Conservation (phyloP, 2,113 vertebrate species). For the Peromyscus polionotus region DNA sequence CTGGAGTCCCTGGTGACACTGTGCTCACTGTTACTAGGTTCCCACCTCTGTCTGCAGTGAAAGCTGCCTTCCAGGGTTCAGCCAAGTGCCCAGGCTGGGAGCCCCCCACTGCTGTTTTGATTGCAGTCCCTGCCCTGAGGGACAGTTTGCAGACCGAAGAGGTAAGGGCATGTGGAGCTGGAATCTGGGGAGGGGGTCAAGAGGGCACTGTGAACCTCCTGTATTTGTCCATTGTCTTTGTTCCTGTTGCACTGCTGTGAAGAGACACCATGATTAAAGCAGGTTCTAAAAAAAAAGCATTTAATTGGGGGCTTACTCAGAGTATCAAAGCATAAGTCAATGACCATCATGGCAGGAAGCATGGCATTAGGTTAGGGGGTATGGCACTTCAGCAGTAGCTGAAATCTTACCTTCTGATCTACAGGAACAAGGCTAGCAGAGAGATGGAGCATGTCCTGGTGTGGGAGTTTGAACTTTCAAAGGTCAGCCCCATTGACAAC, state of each 20-base stretch:
- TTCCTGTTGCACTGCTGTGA: background rate
- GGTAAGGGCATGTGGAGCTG: background rate
- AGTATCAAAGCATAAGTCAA: background rate
- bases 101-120: slow-evolving; percentile 57
- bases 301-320: no score
- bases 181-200: no score
- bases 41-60: slow-evolving; percentile 67
- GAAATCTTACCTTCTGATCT: background rate
- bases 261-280: background rate
- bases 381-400: background rate
- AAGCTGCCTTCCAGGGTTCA: slow-evolving; percentile 68
- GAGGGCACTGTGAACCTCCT: background rate
- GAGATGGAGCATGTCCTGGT: background rate
- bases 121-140: background rate
- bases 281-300: background rate
- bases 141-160: slow-evolving; percentile 36
- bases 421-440: background rate
- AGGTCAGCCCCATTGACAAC: background rate
- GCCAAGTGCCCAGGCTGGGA: slow-evolving; percentile 37
- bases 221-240: background rate
- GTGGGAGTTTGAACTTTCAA: background rate
- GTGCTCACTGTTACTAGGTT: slow-evolving; percentile 12
- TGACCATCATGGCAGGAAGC: background rate
- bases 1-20: background rate
- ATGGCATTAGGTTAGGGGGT: background rate